These are phyloP conservation scores for Kryptolebias marmoratus DNA, from an alignment of 2,113 vertebrate species.

Conservation along the genomic window DNA sequence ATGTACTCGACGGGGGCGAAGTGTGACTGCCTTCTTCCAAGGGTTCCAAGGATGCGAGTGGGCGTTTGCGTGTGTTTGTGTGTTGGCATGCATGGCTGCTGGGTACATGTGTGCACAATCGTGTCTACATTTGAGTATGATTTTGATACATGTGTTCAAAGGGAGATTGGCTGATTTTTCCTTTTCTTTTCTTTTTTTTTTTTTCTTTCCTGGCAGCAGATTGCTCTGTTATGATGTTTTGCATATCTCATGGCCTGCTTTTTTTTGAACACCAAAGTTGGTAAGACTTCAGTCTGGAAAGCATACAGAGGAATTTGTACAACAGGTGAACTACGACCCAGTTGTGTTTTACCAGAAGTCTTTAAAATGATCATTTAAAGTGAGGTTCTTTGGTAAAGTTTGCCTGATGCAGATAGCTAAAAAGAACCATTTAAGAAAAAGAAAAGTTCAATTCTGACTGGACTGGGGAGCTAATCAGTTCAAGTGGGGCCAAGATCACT, in stretches of 20 bases:
- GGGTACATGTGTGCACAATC: slow-evolving; percentile 38
- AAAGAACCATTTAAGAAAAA: too few species aligned
- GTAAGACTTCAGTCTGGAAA: slow-evolving; percentile 21
- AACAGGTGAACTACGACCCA: background rate
- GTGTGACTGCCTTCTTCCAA: slow-evolving; percentile 71
- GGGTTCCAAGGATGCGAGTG: slow-evolving; percentile 48
- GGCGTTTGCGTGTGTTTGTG: slow-evolving; percentile 47
- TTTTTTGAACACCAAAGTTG: slow-evolving; percentile 24
- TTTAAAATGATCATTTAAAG: background rate
- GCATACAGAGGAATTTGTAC: background rate
- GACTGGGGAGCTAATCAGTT: too few species aligned
- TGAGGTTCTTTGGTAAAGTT: too few species aligned
- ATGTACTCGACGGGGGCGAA: slow-evolving; percentile 79
- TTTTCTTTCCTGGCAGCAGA: slow-evolving; percentile 6
- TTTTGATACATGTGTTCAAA: slow-evolving; percentile 19
- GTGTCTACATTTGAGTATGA: slow-evolving; percentile 19
- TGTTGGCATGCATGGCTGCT: slow-evolving; percentile 39
- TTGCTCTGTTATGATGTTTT: slow-evolving; percentile 36
- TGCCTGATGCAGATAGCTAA: too few species aligned
- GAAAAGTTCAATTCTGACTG: too few species aligned
- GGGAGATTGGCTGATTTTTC: slow-evolving; percentile 11
- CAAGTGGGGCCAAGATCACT: too few species aligned
- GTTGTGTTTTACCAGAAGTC: background rate
- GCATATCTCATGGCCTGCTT: slow-evolving; percentile 30
- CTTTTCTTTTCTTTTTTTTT: background rate